phyloP scores from a whole-genome alignment of 2,888 invertebrate species.

The Cepaea hortensis region DNA sequence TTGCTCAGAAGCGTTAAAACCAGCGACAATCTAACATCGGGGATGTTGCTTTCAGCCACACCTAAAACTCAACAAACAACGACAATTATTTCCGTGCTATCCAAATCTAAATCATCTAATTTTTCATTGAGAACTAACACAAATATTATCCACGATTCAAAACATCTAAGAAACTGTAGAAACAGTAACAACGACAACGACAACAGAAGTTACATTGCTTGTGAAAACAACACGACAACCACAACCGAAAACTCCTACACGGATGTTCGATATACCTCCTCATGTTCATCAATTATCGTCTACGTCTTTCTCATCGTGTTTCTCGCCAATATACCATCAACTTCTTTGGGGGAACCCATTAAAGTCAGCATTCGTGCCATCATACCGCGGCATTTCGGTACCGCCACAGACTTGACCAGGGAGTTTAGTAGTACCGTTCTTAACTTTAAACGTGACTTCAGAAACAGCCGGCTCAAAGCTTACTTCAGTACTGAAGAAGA shows the following conservation, averaged over 20 bases:
- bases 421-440: slow-evolving; percentile 46
- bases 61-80: too few relatives aligned
- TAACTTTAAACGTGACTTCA: slow-evolving; percentile 44
- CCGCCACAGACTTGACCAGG: slow-evolving; percentile 41
- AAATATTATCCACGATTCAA: background rate
- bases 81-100: too few relatives aligned
- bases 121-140: background rate
- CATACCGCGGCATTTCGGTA: slow-evolving; percentile 50
- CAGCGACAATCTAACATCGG: too few relatives aligned
- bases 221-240: too few relatives aligned
- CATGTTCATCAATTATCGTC: background rate
- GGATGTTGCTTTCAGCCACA: too few relatives aligned
- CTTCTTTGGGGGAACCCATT: background rate
- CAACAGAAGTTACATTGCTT: background rate
- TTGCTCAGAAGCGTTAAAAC: too few relatives aligned
- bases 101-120: background rate
- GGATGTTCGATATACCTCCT: background rate
- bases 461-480: slow-evolving; percentile 39
- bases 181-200: background rate
- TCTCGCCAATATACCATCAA: background rate
- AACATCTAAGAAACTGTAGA: too few relatives aligned
- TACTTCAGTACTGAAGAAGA: slow-evolving; percentile 44
- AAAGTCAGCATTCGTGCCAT: slow-evolving; percentile 53
- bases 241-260: background rate
- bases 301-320: background rate